phyloP scores from a whole-genome alignment of 2,797 vertebrate species.

The Alauda arvensis region DNA sequence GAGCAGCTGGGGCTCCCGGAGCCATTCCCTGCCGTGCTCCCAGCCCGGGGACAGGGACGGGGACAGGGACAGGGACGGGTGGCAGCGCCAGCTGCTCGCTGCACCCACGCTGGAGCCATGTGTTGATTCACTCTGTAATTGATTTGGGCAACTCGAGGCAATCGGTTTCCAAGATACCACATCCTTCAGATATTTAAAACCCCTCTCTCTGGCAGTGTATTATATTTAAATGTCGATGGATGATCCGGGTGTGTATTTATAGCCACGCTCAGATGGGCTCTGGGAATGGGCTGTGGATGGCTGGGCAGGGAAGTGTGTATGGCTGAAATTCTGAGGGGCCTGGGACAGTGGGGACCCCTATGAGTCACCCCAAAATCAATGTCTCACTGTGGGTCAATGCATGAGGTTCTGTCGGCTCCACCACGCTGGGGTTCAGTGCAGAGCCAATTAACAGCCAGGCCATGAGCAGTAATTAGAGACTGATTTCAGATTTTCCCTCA shows the following conservation, averaged over 20 bases:
- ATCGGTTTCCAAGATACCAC: constrained; percentile 66
- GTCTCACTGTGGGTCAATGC: neutral
- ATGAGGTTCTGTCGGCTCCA: neutral
- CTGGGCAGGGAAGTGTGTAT: neutral
- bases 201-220: neutral
- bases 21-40: neutral
- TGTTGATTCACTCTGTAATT: constrained; percentile 63
- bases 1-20: neutral
- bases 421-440: accelerated
- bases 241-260: neutral
- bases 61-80: neutral
- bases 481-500: neutral
- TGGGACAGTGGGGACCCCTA: neutral
- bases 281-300: neutral
- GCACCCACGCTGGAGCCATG: constrained; percentile 32
- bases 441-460: neutral
- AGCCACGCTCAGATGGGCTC: neutral
- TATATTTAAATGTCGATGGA: constrained; percentile 36
- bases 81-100: neutral
- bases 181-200: constrained; percentile 58
- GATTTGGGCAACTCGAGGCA: constrained; percentile 66
- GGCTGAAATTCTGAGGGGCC: neutral
- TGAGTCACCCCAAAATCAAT: neutral
- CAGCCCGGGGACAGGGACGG: neutral
- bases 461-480: neutral